A percentile compares a stretch with the other conserved stretches of the same genome.
Evolutionary conservation across 2,113 vertebrate genomes (phyloP).

Genomic region (Choloepus hoffmanni): DNA sequence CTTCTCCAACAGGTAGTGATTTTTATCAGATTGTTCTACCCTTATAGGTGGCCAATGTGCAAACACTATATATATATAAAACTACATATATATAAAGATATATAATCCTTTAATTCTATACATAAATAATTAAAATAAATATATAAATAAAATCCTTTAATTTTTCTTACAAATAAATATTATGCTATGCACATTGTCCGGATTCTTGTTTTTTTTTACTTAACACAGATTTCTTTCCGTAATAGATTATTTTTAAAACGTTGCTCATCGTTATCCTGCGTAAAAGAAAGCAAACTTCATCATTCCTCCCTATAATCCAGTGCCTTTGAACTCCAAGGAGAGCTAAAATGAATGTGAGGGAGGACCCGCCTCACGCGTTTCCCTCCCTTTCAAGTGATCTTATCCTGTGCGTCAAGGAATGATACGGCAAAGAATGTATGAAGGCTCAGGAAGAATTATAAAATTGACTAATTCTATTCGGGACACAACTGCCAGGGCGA

Average conservation of each 20-base stretch:
- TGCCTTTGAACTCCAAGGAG: neutral
- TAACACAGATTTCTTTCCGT: neutral
- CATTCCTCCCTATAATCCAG: rapidly evolving
- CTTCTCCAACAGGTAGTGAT: neutral
- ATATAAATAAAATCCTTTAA: neutral
- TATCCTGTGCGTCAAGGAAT: neutral
- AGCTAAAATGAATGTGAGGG: neutral
- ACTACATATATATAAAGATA: neutral
- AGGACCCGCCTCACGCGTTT: too few relatives aligned
- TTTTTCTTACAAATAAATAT: neutral
- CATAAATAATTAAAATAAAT: too few relatives aligned
- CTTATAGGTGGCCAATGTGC: neutral
- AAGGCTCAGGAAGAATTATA: neutral
- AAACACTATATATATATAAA: neutral
- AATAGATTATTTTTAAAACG: neutral
- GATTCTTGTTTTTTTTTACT: neutral
- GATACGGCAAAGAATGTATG: neutral
- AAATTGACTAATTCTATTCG: neutral
- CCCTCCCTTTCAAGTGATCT: neutral
- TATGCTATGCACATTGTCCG: too few relatives aligned
- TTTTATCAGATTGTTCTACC: neutral
- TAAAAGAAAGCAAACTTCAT: neutral
- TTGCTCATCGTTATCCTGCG: neutral
- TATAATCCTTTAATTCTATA: neutral
- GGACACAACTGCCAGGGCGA: neutral